Conservation (phyloP, 2,797 vertebrate species). For the Smutsia temminckii region DNA sequence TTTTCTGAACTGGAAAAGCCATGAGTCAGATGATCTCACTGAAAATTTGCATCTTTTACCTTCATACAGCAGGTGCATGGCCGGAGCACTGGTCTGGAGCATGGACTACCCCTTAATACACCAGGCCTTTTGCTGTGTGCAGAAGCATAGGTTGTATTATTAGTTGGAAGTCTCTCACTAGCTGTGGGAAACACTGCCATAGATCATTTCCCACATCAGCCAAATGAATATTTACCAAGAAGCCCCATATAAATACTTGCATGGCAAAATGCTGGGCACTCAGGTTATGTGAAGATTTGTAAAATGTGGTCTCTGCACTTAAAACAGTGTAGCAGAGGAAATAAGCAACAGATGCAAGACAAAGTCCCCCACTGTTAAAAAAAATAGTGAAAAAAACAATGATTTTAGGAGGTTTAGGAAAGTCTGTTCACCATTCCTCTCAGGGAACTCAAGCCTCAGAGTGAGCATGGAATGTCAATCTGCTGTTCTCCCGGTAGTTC, state of each 20-base stretch:
- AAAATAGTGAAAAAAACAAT: neutral
- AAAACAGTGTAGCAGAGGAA: neutral
- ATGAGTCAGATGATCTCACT: neutral
- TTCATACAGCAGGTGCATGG: neutral
- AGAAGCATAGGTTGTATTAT: neutral
- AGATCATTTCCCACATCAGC: neutral
- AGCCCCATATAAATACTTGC: neutral
- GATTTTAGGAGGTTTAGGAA: neutral
- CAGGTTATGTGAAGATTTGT: neutral
- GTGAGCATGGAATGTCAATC: neutral
- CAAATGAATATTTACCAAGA: neutral
- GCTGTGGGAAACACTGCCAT: neutral
- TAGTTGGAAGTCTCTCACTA: neutral
- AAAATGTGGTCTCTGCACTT: neutral
- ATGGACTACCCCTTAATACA: neutral
- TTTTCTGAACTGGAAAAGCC: neutral
- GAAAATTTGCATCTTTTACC: neutral
- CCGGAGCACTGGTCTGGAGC: neutral
- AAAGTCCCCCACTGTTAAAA: neutral
- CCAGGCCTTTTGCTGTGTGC: neutral
- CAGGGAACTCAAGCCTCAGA: rapidly evolving
- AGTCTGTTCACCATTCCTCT: neutral
- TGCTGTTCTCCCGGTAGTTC: neutral
- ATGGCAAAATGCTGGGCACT: neutral
- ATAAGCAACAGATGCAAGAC: neutral